phyloP scores from a whole-genome alignment of 2,888 invertebrate genomes.

The Drosophila cracens region DNA sequence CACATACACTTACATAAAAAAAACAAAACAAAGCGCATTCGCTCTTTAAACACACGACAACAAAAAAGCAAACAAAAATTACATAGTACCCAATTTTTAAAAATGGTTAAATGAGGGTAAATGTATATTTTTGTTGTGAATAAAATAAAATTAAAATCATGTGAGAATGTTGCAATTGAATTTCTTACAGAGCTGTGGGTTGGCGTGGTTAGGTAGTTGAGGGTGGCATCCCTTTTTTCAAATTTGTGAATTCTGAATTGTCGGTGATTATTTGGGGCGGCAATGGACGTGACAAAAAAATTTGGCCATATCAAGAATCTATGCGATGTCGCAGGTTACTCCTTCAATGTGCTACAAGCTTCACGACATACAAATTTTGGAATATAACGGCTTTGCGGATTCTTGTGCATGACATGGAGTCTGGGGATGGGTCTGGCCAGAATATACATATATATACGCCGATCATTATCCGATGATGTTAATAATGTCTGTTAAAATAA shows the following conservation, averaged over 20 bases:
- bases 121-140: conserved; percentile 2
- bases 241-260: neutral
- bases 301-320: neutral
- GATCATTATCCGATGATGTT: neutral
- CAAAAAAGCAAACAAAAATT: neutral
- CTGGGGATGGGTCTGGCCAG: neutral
- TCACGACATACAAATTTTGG: neutral
- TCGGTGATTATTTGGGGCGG: neutral
- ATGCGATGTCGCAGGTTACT: neutral
- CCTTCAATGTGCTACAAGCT: neutral
- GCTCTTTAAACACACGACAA: conserved; percentile 14
- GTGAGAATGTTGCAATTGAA: neutral
- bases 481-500: neutral
- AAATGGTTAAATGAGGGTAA: conserved; percentile 1
- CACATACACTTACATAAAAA: conserved; percentile 16
- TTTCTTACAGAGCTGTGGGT: neutral
- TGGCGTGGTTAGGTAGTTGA: neutral
- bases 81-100: neutral
- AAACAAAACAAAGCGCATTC: conserved; percentile 23
- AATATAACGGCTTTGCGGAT: neutral
- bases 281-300: neutral
- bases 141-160: neutral
- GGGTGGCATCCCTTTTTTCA: neutral
- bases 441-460: neutral
- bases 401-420: neutral